Evolutionary conservation across 2,113 vertebrate species (phyloP), one percentile per base, ranked within the genome.

Genomic region (Dicaeum eximium): DNA sequence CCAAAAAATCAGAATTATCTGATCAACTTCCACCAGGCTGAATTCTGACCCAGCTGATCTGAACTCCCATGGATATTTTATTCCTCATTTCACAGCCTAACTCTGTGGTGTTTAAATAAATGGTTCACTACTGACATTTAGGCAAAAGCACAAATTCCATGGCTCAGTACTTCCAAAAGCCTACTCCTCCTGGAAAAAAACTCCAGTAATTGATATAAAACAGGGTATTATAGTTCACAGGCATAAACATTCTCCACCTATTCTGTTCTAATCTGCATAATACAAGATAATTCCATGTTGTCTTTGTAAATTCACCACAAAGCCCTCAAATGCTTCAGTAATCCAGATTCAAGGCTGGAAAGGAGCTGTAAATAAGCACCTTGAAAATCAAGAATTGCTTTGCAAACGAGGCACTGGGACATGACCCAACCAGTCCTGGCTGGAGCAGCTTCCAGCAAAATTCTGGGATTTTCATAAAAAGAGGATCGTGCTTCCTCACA

Each of bases 21-120:
- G 35, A 7, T 7, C 15, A 21, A 30, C 1, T 11, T 40, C 69
- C 8, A 1, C 11, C 3, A 3, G 14, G 8, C 0, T 3, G 0
- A 72, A 88, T 82, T 30, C 30, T 21, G 16, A 67, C 22, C 51
- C 53, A 65, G 31, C 28, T 61, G 23, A 80, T 66, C 30, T 21
- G 4, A 33, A 51, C 56, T 80, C 60, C 60, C 69, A 40, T 19
- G 48, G n/a, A 33, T 24, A 24, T 19, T 38, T 86, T 15, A 23
- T 30, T 31, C 14, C 35, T 67, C 33, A 25, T 66, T 80, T 70
- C 37, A 33, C 58, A 87, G 25, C 33, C 54, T 9, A 4, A 21
- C 24, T 42, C 75, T 0, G 0, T 1, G 15, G 8, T 23, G 53
- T 14, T 64, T 16, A 58, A 91, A 88, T n/a, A 40, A 70, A 61